phyloP scores from a whole-genome alignment of 2,888 invertebrate species.

The Leptinotarsa juncta region DNA sequence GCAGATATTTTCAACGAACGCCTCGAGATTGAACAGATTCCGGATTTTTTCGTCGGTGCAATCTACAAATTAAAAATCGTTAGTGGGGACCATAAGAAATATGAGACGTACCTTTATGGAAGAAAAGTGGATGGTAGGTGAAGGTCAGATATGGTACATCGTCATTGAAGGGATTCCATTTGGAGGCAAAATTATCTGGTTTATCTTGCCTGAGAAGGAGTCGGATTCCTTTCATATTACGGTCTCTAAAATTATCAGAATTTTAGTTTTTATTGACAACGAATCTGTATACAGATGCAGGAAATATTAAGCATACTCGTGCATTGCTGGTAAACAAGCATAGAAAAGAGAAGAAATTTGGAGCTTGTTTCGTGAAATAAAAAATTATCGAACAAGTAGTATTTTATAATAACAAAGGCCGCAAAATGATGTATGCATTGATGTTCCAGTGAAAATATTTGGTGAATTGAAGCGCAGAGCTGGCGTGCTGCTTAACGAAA shows the following conservation, averaged over 20 bases:
- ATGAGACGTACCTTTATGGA: constrained; percentile 73
- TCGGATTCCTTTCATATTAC: constrained; percentile 80
- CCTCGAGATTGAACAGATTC: constrained; percentile 71
- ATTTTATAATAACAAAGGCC: no score
- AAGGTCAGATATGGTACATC: constrained; percentile 84
- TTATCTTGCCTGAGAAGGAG: constrained; percentile 83
- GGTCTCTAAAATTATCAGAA: constrained; percentile 68
- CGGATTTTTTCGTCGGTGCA: constrained; percentile 57
- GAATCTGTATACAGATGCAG: no score
- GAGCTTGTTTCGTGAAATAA: constrained; percentile 1
- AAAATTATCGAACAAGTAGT: neutral
- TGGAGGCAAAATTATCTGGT: constrained; percentile 74
- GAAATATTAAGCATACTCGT: neutral
- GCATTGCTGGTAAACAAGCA: constrained; percentile 9
- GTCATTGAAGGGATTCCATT: constrained; percentile 87
- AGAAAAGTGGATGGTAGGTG: constrained; percentile 83
- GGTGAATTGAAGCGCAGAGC: no score
- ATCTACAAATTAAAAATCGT: constrained; percentile 51
- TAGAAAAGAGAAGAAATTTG: neutral
- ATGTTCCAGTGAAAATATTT: no score
- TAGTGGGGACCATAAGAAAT: neutral
- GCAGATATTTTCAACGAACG: constrained; percentile 71
- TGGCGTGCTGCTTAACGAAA: no score
- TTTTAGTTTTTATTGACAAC: neutral
- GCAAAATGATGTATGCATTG: no score